Conservation (phyloP, 2,888 invertebrate species). For the Auanema sp. region DNA sequence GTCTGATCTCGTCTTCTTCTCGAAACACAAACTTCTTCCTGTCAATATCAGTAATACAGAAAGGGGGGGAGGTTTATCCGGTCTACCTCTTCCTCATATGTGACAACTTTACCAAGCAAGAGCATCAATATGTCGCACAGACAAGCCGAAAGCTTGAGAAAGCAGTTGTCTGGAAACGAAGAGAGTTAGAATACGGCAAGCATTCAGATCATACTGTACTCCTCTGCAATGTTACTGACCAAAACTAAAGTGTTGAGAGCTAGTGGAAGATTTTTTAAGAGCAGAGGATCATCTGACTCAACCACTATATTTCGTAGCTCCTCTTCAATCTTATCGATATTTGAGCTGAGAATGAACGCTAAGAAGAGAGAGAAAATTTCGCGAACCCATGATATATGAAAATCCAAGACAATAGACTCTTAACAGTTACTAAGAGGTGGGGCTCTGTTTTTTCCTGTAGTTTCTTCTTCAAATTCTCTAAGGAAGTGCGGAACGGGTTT, state of each 20-base stretch:
- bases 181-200: background rate
- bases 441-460: background rate
- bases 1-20: constrained; percentile 12
- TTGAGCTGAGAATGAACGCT: too few species aligned
- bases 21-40: background rate
- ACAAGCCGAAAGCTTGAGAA: background rate
- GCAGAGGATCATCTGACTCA: too few species aligned
- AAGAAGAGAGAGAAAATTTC: too few species aligned
- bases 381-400: background rate
- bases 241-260: constrained; percentile 9
- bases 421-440: background rate
- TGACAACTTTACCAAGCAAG: constrained; percentile 1
- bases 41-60: background rate
- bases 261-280: background rate
- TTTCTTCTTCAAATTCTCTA: constrained; percentile 1
- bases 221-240: background rate
- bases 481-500: constrained; percentile 10
- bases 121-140: constrained; percentile 9
- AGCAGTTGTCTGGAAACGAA: constrained; percentile 13
- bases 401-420: constrained; percentile 1
- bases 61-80: too few species aligned
- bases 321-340: too few species aligned
- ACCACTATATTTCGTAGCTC: too few species aligned
- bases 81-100: constrained; percentile 9
- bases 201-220: background rate